Evolutionary conservation across 2,113 vertebrate genomes (phyloP).

Genomic region (Albula goreensis): DNA sequence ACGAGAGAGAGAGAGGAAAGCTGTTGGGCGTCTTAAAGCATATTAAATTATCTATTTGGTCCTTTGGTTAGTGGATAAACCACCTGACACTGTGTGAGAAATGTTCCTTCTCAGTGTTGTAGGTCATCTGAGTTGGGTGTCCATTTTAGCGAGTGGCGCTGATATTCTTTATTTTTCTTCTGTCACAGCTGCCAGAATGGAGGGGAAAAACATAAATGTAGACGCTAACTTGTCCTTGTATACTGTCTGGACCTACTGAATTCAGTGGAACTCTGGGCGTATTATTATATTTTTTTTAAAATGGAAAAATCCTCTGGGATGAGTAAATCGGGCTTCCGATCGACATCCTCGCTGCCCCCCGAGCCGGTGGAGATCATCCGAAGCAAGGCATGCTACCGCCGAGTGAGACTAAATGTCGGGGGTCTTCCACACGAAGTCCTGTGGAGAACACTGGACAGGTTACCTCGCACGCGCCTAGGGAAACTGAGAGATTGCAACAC

Average conservation of each 20-base stretch:
- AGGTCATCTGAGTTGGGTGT: slow-evolving; percentile 42
- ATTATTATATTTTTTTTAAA: background rate
- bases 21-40: slow-evolving; percentile 28
- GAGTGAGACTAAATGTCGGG: slow-evolving; percentile 94
- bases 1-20: background rate
- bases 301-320: slow-evolving; percentile 85
- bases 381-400: slow-evolving; percentile 91
- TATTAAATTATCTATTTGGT: slow-evolving; percentile 47
- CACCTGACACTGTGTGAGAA: slow-evolving; percentile 41
- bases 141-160: slow-evolving; percentile 42
- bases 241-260: slow-evolving; percentile 48
- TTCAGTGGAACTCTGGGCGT: slow-evolving; percentile 34
- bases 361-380: slow-evolving; percentile 91
- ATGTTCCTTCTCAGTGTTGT: slow-evolving; percentile 39
- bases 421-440: slow-evolving; percentile 96
- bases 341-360: slow-evolving; percentile 88
- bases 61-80: slow-evolving; percentile 43
- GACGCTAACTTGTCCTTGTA: slow-evolving; percentile 46
- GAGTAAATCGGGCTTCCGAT: slow-evolving; percentile 87
- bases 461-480: slow-evolving; percentile 91
- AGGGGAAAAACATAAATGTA: slow-evolving; percentile 72
- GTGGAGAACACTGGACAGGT: slow-evolving; percentile 93
- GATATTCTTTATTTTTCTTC: slow-evolving; percentile 34
- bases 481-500: slow-evolving; percentile 93
- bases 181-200: slow-evolving; percentile 76